Base-by-base conservation (phyloP, 1,140 invertebrate species). In the Palaemon carinicauda region DNA sequence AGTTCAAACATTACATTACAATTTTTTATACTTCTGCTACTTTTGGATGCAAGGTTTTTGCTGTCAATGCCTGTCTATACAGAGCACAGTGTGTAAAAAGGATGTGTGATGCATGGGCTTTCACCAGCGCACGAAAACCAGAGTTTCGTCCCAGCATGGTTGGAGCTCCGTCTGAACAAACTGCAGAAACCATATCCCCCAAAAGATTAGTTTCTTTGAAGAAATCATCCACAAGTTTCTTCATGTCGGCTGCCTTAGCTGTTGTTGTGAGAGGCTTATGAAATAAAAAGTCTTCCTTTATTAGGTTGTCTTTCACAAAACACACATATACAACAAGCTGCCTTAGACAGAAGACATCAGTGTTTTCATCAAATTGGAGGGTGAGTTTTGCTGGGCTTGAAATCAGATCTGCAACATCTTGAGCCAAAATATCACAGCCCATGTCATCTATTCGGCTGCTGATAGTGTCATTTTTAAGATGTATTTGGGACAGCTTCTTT, bases 121-220 rank as follows among this genome's bases (percentile, higher is more conserved):
- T 81, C 79, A 81, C 79, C 79, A 81, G 56, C 29, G 50, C 75
- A 51, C 83, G 54, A 69, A 81, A 86, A 60, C 50, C 83, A 60
- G 75, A 81, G 31, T 86, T 86, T 53, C 60, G 83, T 52, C 82
- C 82, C 82, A 84, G 73, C 53, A 84, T 81, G 82, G 41, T 75
- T 77, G 74, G 52, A 82, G 83, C 75, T 60, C 53, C 83, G 50
- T 82, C 82, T 19, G n/a, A 81, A 17, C 29, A n/a, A n/a, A n/a
- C n/a, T n/a, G n/a, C n/a, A n/a, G n/a, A n/a, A n/a, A n/a, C n/a
- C n/a, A n/a, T n/a, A n/a, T n/a, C n/a, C n/a, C n/a, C n/a, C n/a
- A n/a, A n/a, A n/a, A n/a, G n/a, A n/a, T n/a, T n/a, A n/a, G n/a
- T n/a, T n/a, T n/a, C n/a, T n/a, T n/a, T n/a, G n/a, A n/a, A n/a